Evolutionary conservation across 2,113 vertebrate genomes (phyloP), one percentile per base, ranked within the genome.

Genomic region (Gopherus flavomarginatus): DNA sequence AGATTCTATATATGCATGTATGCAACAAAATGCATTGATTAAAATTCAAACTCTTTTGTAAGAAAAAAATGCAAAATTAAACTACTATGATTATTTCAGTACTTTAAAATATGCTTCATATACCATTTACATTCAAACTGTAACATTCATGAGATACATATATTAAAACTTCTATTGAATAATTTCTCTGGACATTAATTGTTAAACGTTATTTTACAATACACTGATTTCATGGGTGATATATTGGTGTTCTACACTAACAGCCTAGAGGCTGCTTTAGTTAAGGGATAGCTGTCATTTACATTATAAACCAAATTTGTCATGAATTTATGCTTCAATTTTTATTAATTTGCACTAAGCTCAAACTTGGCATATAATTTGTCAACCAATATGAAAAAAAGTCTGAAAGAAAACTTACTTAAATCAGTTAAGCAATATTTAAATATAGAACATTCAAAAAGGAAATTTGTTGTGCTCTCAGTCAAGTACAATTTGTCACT

Each of bases 301-400:
- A 56, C 1, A 35, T 2, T 5, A 79, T 89, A 88, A 78, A 77
- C 81, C 79, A 86, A 54, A n/a, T 84, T 88, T 94, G 90, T 91
- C 27, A 79, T 88, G 8, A 93, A 85, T 11, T 52, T 90, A 22
- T 79, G 85, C 2, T 83, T 96, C 13, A 49, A 26, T 4, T 89
- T 86, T 86, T 89, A 86, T 95, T 95, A 91, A 81, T 94, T 42
- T 81, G 50, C 35, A 65, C 38, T 42, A 57, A 44, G 11, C 38
- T 57, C 81, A 93, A 83, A 3, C 1, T 2, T 80, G 44, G 9
- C 44, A n/a, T 84, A n/a, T 42, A 29, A 89, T 93, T 95, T 90
- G 59, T 86, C 57, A 88, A 3, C 69, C 42, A 49, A 77, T 90
- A 6, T 83, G 90, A 90, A 50, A 83, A 89, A 94, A 85, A 52